Evolutionary conservation across 1,140 invertebrate genomes (phyloP).

Genomic region (Caenorhabditis briggsae): DNA sequence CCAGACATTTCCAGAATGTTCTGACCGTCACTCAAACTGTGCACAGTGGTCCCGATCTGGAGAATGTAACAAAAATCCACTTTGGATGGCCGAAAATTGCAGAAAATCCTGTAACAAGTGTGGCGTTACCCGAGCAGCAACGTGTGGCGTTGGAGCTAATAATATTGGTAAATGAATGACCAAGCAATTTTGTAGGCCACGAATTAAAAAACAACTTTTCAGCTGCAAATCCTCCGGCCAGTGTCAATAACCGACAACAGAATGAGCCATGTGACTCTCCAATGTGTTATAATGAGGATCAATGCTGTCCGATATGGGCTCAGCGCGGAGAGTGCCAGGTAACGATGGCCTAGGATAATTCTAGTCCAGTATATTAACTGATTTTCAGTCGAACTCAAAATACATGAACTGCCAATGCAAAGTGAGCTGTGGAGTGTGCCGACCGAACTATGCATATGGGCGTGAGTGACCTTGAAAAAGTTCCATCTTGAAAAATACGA

Average conservation of each 20-base stretch:
- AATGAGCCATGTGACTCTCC: slow-evolving; percentile 16
- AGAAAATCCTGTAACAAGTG: slow-evolving; percentile 61
- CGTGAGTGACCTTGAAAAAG: slow-evolving; percentile 9
- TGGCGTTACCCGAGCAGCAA: slow-evolving; percentile 52
- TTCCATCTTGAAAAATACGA: background rate
- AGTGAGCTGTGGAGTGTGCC: slow-evolving; percentile 64
- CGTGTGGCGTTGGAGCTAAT: slow-evolving; percentile 59
- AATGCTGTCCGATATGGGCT: slow-evolving; percentile 66
- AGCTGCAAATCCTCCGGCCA: background rate
- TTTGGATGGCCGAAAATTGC: slow-evolving; percentile 68
- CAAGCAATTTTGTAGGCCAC: background rate
- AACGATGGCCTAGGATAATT: background rate
- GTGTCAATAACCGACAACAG: slow-evolving; percentile 6
- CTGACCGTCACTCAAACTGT: slow-evolving; percentile 64
- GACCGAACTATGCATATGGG: slow-evolving; percentile 65
- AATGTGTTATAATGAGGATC: slow-evolving; percentile 68
- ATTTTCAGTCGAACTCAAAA: slow-evolving; percentile 25
- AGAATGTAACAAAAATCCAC: slow-evolving; percentile 65
- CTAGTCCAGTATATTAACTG: background rate
- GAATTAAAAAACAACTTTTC: background rate
- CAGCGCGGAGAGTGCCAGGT: slow-evolving; percentile 62
- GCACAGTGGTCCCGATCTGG: slow-evolving; percentile 59
- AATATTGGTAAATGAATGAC: background rate
- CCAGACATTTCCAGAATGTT: slow-evolving; percentile 59
- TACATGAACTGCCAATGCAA: slow-evolving; percentile 68